These are phyloP conservation scores for Charanyca ferruginea DNA, from an alignment of 2,888 invertebrate species.

Conservation along the genomic window DNA sequence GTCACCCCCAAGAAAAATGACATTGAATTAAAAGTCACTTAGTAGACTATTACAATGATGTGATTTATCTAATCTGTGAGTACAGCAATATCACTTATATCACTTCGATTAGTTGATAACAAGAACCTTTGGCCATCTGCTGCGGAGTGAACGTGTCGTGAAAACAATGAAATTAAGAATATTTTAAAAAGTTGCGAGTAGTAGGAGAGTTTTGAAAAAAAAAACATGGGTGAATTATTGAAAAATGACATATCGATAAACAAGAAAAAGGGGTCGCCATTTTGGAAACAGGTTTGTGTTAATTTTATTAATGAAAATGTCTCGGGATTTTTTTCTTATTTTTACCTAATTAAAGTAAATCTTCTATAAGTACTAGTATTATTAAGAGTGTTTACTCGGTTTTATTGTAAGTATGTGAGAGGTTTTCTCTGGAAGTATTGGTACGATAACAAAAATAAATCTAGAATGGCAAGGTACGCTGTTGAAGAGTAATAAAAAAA, in stretches of 20 bases:
- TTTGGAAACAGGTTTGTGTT: slow-evolving; percentile 68
- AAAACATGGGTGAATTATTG: slow-evolving; percentile 64
- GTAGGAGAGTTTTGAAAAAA: not conserved
- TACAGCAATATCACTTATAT: slow-evolving; percentile 40
- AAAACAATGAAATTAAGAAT: slow-evolving; percentile 32
- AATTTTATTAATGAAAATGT: not conserved
- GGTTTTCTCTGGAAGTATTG: too few relatives aligned
- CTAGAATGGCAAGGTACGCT: too few relatives aligned
- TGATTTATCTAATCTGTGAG: slow-evolving; percentile 42
- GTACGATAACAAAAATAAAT: too few relatives aligned
- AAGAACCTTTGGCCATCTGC: slow-evolving; percentile 17
- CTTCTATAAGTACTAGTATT: too few relatives aligned
- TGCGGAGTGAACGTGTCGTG: slow-evolving; percentile 43
- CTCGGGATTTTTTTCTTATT: not conserved
- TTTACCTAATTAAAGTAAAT: too few relatives aligned
- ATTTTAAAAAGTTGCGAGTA: slow-evolving; percentile 16
- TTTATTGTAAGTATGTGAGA: too few relatives aligned
- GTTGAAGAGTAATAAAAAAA: too few relatives aligned
- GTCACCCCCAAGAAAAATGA: not conserved
- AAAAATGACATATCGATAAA: slow-evolving; percentile 25
- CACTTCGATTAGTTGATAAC: slow-evolving; percentile 35
- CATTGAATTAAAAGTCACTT: not conserved
- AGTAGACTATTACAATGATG: not conserved
- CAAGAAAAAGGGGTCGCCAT: slow-evolving; percentile 61
- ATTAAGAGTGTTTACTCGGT: too few relatives aligned